Evolutionary conservation across 2,113 vertebrate species (phyloP).

Genomic region (Periophthalmodon schlosseri): DNA sequence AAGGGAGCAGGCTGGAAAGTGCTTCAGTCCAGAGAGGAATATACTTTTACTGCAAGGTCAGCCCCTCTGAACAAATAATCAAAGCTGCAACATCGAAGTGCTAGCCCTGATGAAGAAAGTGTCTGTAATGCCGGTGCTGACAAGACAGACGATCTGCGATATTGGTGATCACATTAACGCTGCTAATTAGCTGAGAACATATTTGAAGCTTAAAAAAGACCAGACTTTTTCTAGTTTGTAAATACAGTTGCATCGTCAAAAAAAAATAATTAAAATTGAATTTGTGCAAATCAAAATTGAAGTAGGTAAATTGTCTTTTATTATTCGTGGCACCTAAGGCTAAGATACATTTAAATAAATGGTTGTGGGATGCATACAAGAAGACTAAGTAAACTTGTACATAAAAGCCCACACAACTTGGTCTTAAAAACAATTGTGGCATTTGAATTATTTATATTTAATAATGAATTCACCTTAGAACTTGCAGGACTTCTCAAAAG

Average conservation of each 20-base stretch:
- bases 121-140: conserved; percentile 41
- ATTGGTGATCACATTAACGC: conserved; percentile 47
- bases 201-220: conserved; percentile 13
- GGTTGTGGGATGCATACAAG: too few relatives aligned
- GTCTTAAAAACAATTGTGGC: too few relatives aligned
- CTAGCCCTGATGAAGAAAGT: conserved; percentile 33
- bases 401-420: too few relatives aligned
- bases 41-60: conserved; percentile 59
- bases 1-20: conserved; percentile 27
- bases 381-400: too few relatives aligned
- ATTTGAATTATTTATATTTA: too few relatives aligned
- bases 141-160: conserved; percentile 51
- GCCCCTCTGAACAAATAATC: conserved; percentile 48
- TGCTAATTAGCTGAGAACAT: conserved; percentile 59
- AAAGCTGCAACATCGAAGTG: conserved; percentile 59
- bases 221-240: neutral
- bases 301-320: too few relatives aligned
- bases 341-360: too few relatives aligned
- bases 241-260: neutral
- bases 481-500: too few relatives aligned
- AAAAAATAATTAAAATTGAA: too few relatives aligned
- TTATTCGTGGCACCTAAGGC: too few relatives aligned
- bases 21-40: conserved; percentile 50
- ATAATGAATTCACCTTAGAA: too few relatives aligned
- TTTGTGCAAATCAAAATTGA: too few relatives aligned